Percentiles rank a stretch among this genome's conserved stretches.
Evolutionary conservation across 2,888 invertebrate genomes (phyloP).

Genomic region (Eupithecia inturbata): DNA sequence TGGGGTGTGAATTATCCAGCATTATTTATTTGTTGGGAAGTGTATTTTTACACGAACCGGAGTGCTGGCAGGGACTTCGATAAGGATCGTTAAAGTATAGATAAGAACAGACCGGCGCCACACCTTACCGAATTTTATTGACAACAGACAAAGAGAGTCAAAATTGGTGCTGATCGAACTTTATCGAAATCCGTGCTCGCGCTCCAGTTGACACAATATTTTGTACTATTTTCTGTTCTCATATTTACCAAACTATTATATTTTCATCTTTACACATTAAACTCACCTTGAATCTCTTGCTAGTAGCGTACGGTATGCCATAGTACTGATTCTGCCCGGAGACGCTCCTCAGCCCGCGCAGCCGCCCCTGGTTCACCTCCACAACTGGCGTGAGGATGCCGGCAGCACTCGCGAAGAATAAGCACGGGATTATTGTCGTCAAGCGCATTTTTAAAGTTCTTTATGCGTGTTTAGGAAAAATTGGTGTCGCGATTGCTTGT

Average conservation of each 20-base stretch:
- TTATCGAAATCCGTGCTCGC: no score
- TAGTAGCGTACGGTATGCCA: slow-evolving; percentile 72
- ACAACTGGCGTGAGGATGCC: slow-evolving; percentile 59
- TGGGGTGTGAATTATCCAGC: no score
- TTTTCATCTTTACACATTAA: neutral
- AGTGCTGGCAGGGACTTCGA: neutral
- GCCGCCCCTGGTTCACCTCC: slow-evolving; percentile 61
- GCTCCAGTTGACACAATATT: no score
- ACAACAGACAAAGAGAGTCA: no score
- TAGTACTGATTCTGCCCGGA: slow-evolving; percentile 69
- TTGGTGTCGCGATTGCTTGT: neutral
- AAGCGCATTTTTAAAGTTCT: neutral
- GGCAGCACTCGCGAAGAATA: slow-evolving; percentile 17
- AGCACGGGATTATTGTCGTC: slow-evolving; percentile 19
- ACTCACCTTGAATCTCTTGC: slow-evolving; percentile 70
- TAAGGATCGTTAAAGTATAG: no score
- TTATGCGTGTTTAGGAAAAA: neutral
- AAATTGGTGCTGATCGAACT: no score
- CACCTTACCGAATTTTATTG: neutral
- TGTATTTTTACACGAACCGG: no score
- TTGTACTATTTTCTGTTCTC: no score
- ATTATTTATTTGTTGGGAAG: no score
- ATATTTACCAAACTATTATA: no score
- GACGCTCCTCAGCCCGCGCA: slow-evolving; percentile 64
- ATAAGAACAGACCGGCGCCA: no score